These are phyloP conservation scores for Ditula angustiorana DNA, from an alignment of 2,888 invertebrate genomes.

Conservation along the genomic window DNA sequence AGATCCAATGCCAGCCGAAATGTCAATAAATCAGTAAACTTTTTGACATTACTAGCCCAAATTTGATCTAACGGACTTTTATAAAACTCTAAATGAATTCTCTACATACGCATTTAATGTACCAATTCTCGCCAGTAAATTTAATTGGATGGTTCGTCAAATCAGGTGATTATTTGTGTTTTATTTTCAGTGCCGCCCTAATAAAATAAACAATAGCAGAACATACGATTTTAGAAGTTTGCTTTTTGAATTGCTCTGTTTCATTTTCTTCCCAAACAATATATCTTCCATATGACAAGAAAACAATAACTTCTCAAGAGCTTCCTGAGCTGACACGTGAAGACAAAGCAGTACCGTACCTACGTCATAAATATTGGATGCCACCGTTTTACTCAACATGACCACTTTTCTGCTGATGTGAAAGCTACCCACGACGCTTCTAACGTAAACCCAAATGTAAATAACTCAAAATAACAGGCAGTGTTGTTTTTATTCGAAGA, in stretches of 20 bases:
- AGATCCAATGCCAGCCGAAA: too few species aligned
- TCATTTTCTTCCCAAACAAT: conserved; percentile 63
- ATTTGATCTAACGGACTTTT: too few species aligned
- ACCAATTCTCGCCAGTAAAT: too few species aligned
- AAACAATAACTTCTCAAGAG: conserved; percentile 72
- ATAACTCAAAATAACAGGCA: conserved; percentile 39
- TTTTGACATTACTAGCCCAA: too few species aligned
- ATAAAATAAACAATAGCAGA: too few species aligned
- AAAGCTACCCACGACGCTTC: conserved; percentile 32
- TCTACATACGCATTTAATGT: too few species aligned
- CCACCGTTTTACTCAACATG: conserved; percentile 54
- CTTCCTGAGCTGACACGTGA: conserved; percentile 55
- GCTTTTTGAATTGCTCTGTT: conserved; percentile 49
- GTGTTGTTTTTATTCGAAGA: conserved; percentile 33
- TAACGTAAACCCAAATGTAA: conserved; percentile 38
- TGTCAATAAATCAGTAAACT: too few species aligned
- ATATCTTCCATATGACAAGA: conserved; percentile 68
- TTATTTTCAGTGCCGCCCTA: too few species aligned
- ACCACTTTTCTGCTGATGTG: conserved; percentile 52
- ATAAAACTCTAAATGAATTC: too few species aligned
- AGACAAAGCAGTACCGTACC: conserved; percentile 54
- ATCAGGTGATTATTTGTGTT: too few species aligned
- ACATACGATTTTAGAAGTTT: conserved; percentile 22
- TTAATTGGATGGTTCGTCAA: too few species aligned
- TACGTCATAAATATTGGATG: conserved; percentile 61